Conservation (phyloP, 2,888 invertebrate species). For the Lottia gigantea region DNA sequence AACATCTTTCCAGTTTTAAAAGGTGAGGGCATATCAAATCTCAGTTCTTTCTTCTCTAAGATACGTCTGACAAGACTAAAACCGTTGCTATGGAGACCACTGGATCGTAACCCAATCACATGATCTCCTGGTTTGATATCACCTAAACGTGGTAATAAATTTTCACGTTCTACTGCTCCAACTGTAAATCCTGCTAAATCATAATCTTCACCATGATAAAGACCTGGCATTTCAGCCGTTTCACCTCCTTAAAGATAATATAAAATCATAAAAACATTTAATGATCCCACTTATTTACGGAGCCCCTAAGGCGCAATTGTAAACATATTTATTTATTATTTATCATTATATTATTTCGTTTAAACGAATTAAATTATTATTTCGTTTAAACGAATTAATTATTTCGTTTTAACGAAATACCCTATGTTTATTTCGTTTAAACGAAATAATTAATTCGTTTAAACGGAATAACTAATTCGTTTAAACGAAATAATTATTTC, state of each 20-base stretch:
- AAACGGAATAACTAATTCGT: too few relatives aligned
- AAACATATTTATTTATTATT: too few relatives aligned
- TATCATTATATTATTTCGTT: too few relatives aligned
- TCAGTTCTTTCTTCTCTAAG: constrained; percentile 76
- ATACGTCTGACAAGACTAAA: constrained; percentile 88
- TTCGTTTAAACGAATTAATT: too few relatives aligned
- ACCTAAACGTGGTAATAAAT: constrained; percentile 78
- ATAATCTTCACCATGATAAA: constrained; percentile 88
- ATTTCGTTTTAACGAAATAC: too few relatives aligned
- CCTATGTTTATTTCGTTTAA: too few relatives aligned
- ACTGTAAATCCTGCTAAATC: constrained; percentile 97
- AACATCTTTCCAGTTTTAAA: constrained; percentile 75
- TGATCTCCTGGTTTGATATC: constrained; percentile 80
- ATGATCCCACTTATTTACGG: too few relatives aligned
- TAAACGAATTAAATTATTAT: too few relatives aligned
- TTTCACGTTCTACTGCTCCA: constrained; percentile 85
- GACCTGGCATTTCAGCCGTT: constrained; percentile 85
- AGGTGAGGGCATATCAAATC: constrained; percentile 80
- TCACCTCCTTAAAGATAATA: constrained; percentile 79
- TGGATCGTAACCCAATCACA: constrained; percentile 87
- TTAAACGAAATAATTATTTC: too few relatives aligned
- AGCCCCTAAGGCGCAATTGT: too few relatives aligned
- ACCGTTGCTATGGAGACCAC: constrained; percentile 94
- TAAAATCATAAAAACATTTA: too few relatives aligned
- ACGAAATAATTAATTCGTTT: too few relatives aligned